A percentile compares a stretch with the other conserved stretches of the same genome.
These are phyloP conservation scores for Rhyacophila evoluta DNA, from an alignment of 2,888 invertebrate genomes.

Conservation along the genomic window DNA sequence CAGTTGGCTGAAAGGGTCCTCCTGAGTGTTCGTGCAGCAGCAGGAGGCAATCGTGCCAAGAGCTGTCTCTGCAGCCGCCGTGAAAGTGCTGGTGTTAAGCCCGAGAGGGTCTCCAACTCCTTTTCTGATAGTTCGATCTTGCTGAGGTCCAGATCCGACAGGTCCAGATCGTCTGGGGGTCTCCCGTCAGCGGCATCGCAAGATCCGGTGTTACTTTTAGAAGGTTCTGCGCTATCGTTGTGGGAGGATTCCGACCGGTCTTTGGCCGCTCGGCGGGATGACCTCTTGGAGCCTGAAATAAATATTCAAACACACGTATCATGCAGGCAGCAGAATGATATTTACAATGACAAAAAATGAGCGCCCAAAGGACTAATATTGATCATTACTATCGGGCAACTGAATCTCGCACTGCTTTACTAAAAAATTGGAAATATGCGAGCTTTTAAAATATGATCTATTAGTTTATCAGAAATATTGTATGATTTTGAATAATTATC, in stretches of 20 bases:
- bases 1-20: slow-evolving; percentile 72
- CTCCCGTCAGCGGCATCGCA: not conserved
- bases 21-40: slow-evolving; percentile 75
- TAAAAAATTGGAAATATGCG: not conserved
- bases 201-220: slow-evolving; percentile 50
- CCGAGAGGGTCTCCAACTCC: slow-evolving; percentile 77
- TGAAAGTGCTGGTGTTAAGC: slow-evolving; percentile 78
- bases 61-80: slow-evolving; percentile 79
- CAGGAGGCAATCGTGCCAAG: slow-evolving; percentile 77
- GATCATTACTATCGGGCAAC: too few species aligned
- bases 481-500: slow-evolving; percentile 4
- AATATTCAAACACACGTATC: slow-evolving; percentile 68
- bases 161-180: slow-evolving; percentile 61
- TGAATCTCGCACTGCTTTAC: not conserved
- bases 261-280: slow-evolving; percentile 48
- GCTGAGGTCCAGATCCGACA: slow-evolving; percentile 76
- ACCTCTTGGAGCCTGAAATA: slow-evolving; percentile 63
- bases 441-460: not conserved
- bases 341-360: slow-evolving; percentile 61
- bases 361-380: not conserved
- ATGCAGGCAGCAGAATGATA: slow-evolving; percentile 70
- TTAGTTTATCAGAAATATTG: not conserved
- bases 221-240: slow-evolving; percentile 57
- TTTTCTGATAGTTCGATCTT: slow-evolving; percentile 77
- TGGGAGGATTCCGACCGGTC: slow-evolving; percentile 45